Percentiles rank a stretch among this genome's conserved stretches.
Conservation (phyloP, 2,888 invertebrate species). For the Glyphotaelius pellucidus region DNA sequence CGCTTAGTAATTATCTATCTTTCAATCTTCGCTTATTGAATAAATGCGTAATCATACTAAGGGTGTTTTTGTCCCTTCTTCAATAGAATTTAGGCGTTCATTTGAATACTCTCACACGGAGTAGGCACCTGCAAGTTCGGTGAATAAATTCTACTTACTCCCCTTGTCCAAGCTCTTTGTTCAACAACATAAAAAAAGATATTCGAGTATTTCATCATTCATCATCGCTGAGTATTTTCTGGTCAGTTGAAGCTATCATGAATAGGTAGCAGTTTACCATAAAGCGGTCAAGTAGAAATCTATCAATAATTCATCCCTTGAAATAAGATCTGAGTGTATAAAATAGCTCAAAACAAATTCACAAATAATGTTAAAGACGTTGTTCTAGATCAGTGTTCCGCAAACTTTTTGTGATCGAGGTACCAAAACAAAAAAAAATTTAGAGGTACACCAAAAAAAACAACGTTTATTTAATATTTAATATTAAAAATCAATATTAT, state of each 20-base stretch:
- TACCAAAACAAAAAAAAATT: no score
- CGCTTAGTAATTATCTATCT: slow-evolving; percentile 5
- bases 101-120: not conserved
- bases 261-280: not conserved
- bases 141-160: not conserved
- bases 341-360: not conserved
- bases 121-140: not conserved
- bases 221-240: not conserved
- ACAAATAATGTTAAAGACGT: not conserved
- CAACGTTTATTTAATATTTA: no score
- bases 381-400: no score
- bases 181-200: not conserved
- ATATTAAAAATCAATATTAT: no score
- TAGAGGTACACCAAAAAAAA: no score
- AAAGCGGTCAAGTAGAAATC: not conserved
- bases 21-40: not conserved
- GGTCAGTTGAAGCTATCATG: not conserved
- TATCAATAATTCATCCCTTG: not conserved
- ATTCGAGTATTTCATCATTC: not conserved
- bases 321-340: not conserved
- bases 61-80: not conserved
- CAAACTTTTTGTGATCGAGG: no score
- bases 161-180: not conserved
- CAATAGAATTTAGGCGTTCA: not conserved
- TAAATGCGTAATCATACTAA: not conserved